Base-by-base conservation (phyloP, 2,797 vertebrate species). In the Erethizon dorsatum region DNA sequence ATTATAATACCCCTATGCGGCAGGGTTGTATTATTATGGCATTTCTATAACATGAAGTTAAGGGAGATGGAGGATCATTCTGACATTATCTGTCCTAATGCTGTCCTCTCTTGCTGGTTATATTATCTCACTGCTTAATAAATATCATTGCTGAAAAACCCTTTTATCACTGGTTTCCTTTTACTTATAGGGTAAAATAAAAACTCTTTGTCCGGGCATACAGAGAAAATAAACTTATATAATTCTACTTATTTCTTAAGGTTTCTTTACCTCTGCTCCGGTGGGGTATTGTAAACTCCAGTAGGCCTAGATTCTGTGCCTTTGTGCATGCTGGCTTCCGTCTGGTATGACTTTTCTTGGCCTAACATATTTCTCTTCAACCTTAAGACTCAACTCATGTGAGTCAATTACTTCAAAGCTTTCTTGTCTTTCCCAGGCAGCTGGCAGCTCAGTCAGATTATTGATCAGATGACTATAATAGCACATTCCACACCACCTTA, bases 111-210 rank as follows among this genome's bases (percentile, higher is more conserved):
- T 45, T 57, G 31, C 28, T 41, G 13, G 56, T 69, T 61, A 52
- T 47, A 18, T 71, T 84, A 33, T 47, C 59, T 41, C 73, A 69
- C 61, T 75, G 73, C 52, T 83, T 88, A 75, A 65, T 91, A 84
- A 50, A 47, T 75, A 37, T 31, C 52, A 37, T 50, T n/a, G 57
- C 14, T 26, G 33, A 4, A 47, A 63, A 59, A 22, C 13, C 9
- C 17, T 73, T 71, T 77, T 52, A 75, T 4, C 67, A 22, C 63
- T 33, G 1, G 47, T 22, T 87, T 45, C 56, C 47, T 56, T 28
- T 13, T n/a, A 78, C 33, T 56, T 90, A 18, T 0, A 85, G 47
- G 87, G 65, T 71, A 63, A 90, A 83, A 73, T 41, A 50, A 0
- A 47, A 47, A 54, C 10, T 28, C 91, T 88, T 86, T 59, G 71